phyloP scores from a whole-genome alignment of 1,140 invertebrate species.

The Drosophila hydei region DNA sequence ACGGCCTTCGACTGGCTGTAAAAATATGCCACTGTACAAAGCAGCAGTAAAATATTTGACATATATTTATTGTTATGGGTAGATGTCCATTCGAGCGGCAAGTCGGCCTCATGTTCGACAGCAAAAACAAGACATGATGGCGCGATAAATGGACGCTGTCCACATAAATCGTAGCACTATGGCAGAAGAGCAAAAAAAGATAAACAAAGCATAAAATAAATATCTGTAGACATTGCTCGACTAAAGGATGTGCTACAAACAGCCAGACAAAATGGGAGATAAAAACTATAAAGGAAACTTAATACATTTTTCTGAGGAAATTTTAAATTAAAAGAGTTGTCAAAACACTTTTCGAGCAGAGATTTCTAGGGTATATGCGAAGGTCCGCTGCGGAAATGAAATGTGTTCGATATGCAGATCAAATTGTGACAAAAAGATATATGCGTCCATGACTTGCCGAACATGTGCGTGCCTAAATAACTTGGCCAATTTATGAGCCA shows the following conservation, averaged over 20 bases:
- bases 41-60: conserved; percentile 67
- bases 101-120: conserved; percentile 19
- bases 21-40: conserved; percentile 36
- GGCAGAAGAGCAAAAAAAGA: conserved; percentile 24
- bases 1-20: conserved; percentile 32
- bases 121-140: conserved; percentile 55
- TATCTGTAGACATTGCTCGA: not conserved
- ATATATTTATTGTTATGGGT: conserved; percentile 65
- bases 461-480: conserved; percentile 64
- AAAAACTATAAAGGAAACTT: too few relatives aligned
- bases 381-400: conserved; percentile 40
- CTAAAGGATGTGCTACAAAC: not conserved
- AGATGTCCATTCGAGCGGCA: conserved; percentile 5
- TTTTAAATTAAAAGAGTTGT: too few relatives aligned
- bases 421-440: conserved; percentile 51
- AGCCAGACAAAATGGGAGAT: too few relatives aligned
- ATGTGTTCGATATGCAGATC: conserved; percentile 68
- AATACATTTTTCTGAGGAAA: too few relatives aligned
- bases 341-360: not conserved
- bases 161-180: conserved; percentile 65
- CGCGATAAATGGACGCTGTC: conserved; percentile 73
- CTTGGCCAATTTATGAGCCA: conserved; percentile 53
- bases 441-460: conserved; percentile 35
- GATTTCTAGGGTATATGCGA: conserved; percentile 10
- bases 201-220: conserved; percentile 5